Evolutionary conservation across 2,888 invertebrate genomes (phyloP).

Genomic region (Strigamia crassipes): DNA sequence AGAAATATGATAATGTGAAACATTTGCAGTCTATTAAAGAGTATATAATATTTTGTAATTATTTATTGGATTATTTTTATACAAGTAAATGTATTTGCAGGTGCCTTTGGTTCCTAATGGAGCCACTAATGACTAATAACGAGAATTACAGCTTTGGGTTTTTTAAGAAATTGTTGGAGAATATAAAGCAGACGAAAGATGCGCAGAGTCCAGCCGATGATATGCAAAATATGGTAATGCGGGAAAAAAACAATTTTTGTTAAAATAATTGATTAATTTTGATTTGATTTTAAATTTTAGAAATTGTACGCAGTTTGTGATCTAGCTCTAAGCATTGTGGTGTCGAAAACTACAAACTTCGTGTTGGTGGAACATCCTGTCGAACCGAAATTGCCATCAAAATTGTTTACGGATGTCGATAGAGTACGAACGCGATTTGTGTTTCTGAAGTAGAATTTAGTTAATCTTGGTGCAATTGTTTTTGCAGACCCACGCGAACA

Average conservation of each 20-base stretch:
- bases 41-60: conserved; percentile 51
- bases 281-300: conserved; percentile 62
- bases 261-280: neutral
- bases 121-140: conserved; percentile 89
- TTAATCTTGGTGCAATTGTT: neutral
- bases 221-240: conserved; percentile 74
- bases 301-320: conserved; percentile 98
- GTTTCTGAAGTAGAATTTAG: neutral
- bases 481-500: conserved; percentile 48
- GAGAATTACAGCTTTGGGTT: conserved; percentile 95
- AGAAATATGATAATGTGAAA: conserved; percentile 73
- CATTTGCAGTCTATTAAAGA: conserved; percentile 74
- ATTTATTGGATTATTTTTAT: neutral
- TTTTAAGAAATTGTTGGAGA: conserved; percentile 89
- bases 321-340: conserved; percentile 86
- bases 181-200: conserved; percentile 93
- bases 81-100: conserved; percentile 56
- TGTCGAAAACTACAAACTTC: conserved; percentile 83
- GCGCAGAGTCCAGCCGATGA: conserved; percentile 83
- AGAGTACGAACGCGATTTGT: conserved; percentile 52
- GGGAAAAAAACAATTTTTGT: neutral
- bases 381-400: conserved; percentile 83
- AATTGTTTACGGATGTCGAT: conserved; percentile 59
- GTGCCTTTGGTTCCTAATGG: conserved; percentile 91
- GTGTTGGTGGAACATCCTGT: conserved; percentile 87